phyloP scores from a whole-genome alignment of 2,888 invertebrate genomes.

The Trachelus troglodyta region DNA sequence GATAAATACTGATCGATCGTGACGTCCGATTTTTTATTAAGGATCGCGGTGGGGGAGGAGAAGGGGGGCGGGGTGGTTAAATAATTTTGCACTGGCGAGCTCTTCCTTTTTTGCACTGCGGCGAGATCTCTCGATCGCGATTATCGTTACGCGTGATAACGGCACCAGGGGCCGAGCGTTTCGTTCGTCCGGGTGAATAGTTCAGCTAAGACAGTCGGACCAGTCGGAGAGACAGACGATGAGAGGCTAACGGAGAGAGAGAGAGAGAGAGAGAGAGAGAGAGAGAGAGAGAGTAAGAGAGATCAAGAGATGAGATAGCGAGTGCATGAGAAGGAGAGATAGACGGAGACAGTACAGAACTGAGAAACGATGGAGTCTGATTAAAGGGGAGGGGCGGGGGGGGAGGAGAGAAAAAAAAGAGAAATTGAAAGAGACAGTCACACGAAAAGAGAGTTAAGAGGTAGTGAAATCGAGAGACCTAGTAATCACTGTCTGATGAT shows the following conservation, averaged over 20 bases:
- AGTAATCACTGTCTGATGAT: slow-evolving; percentile 27
- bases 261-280: too few species aligned
- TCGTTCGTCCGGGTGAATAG: background rate
- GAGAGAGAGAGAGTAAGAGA: background rate
- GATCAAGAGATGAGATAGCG: slow-evolving; percentile 9
- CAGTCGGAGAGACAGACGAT: background rate
- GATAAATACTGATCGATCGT: background rate
- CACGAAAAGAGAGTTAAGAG: background rate
- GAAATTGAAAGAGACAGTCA: background rate
- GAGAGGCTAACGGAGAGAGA: background rate
- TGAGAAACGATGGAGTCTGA: background rate
- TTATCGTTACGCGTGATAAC: background rate
- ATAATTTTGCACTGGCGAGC: background rate
- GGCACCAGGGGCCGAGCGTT: background rate
- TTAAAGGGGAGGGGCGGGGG: background rate
- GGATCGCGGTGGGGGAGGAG: background rate
- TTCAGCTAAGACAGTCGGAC: background rate
- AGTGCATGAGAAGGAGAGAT: background rate
- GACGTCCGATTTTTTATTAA: background rate
- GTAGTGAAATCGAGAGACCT: slow-evolving; percentile 20
- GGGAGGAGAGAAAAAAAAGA: background rate
- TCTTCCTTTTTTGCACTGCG: background rate
- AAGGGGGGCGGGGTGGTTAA: background rate
- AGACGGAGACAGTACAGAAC: background rate
- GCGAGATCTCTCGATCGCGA: background rate